Evolutionary conservation across 2,797 vertebrate species (phyloP).

Genomic region (Diceros bicornis): DNA sequence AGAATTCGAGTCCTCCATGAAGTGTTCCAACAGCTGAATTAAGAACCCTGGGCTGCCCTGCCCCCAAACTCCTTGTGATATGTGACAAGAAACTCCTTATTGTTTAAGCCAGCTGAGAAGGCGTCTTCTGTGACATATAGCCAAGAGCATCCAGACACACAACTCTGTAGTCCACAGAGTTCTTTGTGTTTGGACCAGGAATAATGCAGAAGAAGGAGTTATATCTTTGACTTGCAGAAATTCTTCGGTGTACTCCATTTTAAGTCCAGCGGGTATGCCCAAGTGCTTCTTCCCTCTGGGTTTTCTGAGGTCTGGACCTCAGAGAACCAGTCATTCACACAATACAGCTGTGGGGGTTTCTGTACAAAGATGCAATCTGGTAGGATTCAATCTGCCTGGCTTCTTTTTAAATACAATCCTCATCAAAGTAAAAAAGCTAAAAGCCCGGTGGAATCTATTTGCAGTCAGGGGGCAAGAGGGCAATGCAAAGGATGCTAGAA

Average conservation of each 20-base stretch:
- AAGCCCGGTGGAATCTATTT: constrained; percentile 19
- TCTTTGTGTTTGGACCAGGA: not conserved
- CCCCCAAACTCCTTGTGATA: not conserved
- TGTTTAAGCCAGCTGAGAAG: not conserved
- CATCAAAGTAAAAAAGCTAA: constrained; percentile 42
- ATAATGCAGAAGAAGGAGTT: not conserved
- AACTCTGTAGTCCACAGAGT: not conserved
- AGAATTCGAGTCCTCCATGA: not conserved
- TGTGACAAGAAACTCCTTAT: not conserved
- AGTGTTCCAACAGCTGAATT: not conserved
- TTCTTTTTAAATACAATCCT: constrained; percentile 21
- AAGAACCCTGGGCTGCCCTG: not conserved
- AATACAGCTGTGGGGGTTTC: not conserved
- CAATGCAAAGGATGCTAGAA: not conserved
- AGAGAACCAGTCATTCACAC: not conserved
- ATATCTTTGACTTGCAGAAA: constrained; percentile 35
- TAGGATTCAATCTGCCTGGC: not conserved
- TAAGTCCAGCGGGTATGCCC: not conserved
- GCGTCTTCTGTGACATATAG: not conserved
- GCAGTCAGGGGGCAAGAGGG: constrained; percentile 3
- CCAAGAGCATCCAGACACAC: not conserved
- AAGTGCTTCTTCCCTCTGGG: not conserved
- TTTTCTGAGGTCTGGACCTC: not conserved
- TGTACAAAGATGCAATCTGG: not conserved
- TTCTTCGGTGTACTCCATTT: not conserved